Evolutionary conservation across 2,113 vertebrate species (phyloP).

Genomic region (Papio anubis): DNA sequence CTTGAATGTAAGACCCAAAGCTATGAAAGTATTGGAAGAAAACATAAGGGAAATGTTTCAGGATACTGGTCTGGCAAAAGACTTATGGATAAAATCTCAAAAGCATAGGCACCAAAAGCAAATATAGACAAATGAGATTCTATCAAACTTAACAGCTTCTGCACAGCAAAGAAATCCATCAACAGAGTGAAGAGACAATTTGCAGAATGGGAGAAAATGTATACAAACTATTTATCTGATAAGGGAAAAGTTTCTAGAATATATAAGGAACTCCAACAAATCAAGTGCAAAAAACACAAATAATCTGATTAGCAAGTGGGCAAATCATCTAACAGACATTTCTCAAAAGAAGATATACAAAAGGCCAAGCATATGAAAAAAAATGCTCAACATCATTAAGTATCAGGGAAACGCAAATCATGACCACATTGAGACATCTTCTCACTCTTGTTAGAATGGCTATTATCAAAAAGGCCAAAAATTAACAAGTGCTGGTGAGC

Average conservation of each 20-base stretch:
- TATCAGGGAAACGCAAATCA: background rate
- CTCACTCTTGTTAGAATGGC: background rate
- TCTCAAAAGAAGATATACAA: background rate
- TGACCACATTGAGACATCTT: background rate
- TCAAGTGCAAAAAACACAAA: background rate
- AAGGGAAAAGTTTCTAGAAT: background rate
- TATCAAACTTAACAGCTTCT: background rate
- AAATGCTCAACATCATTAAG: background rate
- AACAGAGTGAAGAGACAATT: background rate
- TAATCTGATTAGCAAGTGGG: background rate
- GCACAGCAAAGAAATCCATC: background rate
- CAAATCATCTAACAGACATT: background rate
- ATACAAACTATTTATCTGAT: background rate
- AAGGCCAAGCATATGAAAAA: background rate
- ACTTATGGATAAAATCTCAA: background rate
- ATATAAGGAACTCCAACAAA: background rate
- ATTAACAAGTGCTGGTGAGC: background rate
- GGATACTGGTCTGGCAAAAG: background rate
- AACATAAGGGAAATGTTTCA: background rate
- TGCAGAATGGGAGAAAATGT: background rate
- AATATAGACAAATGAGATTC: background rate
- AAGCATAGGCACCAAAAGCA: background rate
- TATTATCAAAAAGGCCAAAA: background rate
- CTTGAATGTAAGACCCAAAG: background rate
- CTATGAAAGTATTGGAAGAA: background rate